phyloP scores from a whole-genome alignment of 30 jellyfish, hydroid and myxozoan genomes.

The Phacellophora camtschatica region DNA sequence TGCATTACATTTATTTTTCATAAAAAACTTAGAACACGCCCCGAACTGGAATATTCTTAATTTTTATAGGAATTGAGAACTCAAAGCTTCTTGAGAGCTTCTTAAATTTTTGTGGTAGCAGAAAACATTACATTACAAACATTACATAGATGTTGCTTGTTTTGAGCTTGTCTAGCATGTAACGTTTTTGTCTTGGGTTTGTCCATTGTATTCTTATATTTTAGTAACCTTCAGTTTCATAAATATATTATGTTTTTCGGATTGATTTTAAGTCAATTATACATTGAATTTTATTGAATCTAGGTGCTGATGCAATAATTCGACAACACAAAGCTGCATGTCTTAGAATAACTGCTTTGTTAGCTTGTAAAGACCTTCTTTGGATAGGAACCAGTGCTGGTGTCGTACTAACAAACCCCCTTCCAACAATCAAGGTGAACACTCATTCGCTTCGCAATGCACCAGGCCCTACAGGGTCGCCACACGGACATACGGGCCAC shows the following conservation, averaged over 20 bases:
- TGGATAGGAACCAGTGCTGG: conserved; percentile 99
- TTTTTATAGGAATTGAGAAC: too few relatives aligned
- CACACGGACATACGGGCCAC: conserved; percentile 99
- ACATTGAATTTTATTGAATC: neutral
- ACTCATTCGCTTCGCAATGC: conserved; percentile 80
- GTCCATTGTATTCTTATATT: too few relatives aligned
- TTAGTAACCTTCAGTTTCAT: neutral
- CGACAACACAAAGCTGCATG: conserved; percentile 99
- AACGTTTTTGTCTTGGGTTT: too few relatives aligned
- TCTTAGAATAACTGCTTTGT: conserved; percentile 91
- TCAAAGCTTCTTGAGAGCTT: too few relatives aligned
- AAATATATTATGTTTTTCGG: neutral
- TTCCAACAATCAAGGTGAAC: conserved; percentile 84
- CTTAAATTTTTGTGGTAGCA: too few relatives aligned
- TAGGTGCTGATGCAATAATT: conserved; percentile 99
- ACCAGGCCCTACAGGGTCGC: conserved; percentile 98
- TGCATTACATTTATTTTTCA: too few relatives aligned
- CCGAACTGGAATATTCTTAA: too few relatives aligned
- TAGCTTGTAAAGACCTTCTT: conserved; percentile 92
- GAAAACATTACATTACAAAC: too few relatives aligned
- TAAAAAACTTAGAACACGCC: too few relatives aligned
- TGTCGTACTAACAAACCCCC: conserved; percentile 90
- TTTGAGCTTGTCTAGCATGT: too few relatives aligned
- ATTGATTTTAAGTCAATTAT: neutral
- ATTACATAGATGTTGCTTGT: too few relatives aligned